Conservation (phyloP, 2,888 invertebrate genomes). For the Nebria salina region DNA sequence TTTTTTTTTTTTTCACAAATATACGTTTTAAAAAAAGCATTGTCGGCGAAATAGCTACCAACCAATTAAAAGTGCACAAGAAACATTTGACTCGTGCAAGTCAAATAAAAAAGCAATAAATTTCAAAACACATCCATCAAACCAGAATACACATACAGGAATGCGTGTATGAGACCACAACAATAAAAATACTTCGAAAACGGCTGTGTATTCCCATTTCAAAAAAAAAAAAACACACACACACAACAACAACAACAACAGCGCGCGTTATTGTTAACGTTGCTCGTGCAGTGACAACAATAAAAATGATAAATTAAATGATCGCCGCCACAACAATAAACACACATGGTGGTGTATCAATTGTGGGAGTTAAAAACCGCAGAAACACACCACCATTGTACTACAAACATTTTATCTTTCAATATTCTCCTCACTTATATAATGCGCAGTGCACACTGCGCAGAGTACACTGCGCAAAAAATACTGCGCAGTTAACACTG, state of each 20-base stretch:
- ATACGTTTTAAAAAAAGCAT: constrained; percentile 28
- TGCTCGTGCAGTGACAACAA: constrained; percentile 35
- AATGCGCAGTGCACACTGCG: no score
- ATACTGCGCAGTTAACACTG: no score
- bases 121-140: constrained; percentile 44
- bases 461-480: no score
- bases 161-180: constrained; percentile 37
- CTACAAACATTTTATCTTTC: no score
- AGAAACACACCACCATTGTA: no score
- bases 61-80: constrained; percentile 43
- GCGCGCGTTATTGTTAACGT: constrained; percentile 33
- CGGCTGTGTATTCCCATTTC: constrained; percentile 36
- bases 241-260: constrained; percentile 38
- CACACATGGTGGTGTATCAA: constrained; percentile 19
- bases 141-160: constrained; percentile 8
- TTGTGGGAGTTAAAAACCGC: not conserved
- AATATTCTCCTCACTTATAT: no score
- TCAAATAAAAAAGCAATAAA: constrained; percentile 45
- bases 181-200: constrained; percentile 44
- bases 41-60: constrained; percentile 22
- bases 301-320: constrained; percentile 46
- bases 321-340: constrained; percentile 40
- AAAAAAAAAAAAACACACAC: constrained; percentile 33
- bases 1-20: constrained; percentile 23
- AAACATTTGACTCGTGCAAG: constrained; percentile 6